Conservation (phyloP, 2,113 vertebrate genomes). For the Puntigrus tetrazona region DNA sequence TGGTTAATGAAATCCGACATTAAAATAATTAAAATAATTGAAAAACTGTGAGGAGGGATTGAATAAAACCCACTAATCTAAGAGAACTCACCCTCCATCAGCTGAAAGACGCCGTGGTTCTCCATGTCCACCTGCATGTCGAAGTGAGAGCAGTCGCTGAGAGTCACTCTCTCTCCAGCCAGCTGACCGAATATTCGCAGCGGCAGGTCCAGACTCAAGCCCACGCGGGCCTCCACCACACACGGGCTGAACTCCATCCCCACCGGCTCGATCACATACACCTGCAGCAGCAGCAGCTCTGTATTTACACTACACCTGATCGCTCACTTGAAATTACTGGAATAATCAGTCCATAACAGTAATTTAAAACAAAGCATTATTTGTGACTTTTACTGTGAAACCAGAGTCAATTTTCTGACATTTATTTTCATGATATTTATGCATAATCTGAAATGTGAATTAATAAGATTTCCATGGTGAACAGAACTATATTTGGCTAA, state of each 20-base stretch:
- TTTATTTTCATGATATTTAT: too few relatives aligned
- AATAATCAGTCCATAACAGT: neutral
- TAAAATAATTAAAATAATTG: too few relatives aligned
- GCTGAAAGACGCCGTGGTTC: conserved; percentile 81
- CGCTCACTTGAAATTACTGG: neutral
- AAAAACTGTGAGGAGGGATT: too few relatives aligned
- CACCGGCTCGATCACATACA: conserved; percentile 88
- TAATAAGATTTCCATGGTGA: too few relatives aligned
- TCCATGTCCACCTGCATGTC: conserved; percentile 85
- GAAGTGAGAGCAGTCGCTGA: conserved; percentile 93
- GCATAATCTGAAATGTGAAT: too few relatives aligned
- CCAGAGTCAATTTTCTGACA: too few relatives aligned
- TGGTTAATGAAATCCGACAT: too few relatives aligned
- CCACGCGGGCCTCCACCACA: conserved; percentile 84
- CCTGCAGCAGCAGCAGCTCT: conserved; percentile 69
- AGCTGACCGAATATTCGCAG: conserved; percentile 82
- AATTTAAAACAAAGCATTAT: neutral
- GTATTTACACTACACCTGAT: too few relatives aligned
- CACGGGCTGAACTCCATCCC: conserved; percentile 89
- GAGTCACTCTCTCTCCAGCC: conserved; percentile 72
- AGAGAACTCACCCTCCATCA: conserved; percentile 82
- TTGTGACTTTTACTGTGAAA: too few relatives aligned
- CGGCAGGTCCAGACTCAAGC: conserved; percentile 84
- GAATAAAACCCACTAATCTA: too few relatives aligned
- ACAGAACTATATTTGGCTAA: too few relatives aligned